These are phyloP conservation scores for Dipodomys spectabilis DNA, from an alignment of 2,113 vertebrate species.

Conservation along the genomic window DNA sequence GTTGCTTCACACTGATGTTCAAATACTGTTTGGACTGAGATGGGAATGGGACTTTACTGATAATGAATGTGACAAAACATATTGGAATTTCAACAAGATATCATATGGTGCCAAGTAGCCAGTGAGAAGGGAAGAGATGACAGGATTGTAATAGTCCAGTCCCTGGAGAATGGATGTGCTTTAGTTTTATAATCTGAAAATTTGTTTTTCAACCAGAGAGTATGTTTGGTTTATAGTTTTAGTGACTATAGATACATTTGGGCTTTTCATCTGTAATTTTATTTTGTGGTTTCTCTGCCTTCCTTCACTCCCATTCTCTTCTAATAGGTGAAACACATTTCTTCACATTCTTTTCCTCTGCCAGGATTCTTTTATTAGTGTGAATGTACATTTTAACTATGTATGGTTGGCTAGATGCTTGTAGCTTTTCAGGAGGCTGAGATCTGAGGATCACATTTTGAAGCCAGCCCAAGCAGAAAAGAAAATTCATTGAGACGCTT, in stretches of 20 bases:
- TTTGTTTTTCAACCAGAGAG: background rate
- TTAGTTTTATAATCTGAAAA: background rate
- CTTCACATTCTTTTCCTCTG: background rate
- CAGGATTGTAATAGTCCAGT: background rate
- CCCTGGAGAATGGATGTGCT: background rate
- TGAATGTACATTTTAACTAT: conserved; percentile 7
- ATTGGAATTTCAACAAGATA: conserved; percentile 30
- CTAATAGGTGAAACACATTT: conserved; percentile 7
- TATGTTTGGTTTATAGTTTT: background rate
- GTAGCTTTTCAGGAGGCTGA: too few relatives aligned
- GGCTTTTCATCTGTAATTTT: background rate
- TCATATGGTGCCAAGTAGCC: background rate
- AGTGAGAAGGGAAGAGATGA: background rate
- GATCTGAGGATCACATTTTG: too few relatives aligned
- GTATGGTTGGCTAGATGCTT: background rate
- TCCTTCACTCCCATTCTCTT: background rate
- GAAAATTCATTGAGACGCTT: too few relatives aligned
- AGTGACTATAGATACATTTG: conserved; percentile 10
- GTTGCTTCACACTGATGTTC: background rate
- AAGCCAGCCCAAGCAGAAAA: too few relatives aligned
- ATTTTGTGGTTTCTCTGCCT: conserved; percentile 21
- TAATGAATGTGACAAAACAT: background rate
- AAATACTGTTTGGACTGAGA: background rate
- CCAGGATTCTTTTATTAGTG: background rate
- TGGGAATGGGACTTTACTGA: conserved; percentile 23